Conservation (phyloP, 2,888 invertebrate species). For the Xestia xanthographa region DNA sequence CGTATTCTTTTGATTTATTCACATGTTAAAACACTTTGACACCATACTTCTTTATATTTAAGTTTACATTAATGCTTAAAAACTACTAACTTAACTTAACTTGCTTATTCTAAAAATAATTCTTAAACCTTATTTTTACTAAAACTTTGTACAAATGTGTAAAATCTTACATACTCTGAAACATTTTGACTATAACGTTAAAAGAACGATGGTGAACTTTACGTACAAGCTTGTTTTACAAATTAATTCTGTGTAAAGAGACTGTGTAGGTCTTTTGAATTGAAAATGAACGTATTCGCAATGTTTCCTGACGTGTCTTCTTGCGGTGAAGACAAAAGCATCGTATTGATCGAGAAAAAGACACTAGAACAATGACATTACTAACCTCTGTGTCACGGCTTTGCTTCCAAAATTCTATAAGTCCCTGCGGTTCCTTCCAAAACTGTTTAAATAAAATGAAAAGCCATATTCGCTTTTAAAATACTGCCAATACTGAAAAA, state of each 20-base stretch:
- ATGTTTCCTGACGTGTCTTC: background rate
- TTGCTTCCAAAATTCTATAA: background rate
- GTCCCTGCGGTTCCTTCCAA: background rate
- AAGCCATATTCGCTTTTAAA: background rate
- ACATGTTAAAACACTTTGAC: conserved; percentile 49
- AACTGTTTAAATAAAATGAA: background rate
- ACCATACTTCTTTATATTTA: background rate
- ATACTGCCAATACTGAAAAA: background rate
- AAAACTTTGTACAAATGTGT: conserved; percentile 30
- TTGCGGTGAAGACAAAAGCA: background rate
- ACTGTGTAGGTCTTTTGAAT: background rate
- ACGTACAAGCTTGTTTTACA: background rate
- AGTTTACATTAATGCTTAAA: conserved; percentile 35
- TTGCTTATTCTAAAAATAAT: conserved; percentile 26
- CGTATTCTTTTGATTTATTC: background rate
- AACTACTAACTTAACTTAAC: conserved; percentile 44
- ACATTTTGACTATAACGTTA: background rate
- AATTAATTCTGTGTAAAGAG: background rate
- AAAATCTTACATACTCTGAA: conserved; percentile 9
- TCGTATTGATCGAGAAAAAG: background rate
- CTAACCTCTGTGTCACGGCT: background rate
- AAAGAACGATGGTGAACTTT: conserved; percentile 9
- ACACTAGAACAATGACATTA: accelerated
- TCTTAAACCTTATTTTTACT: conserved; percentile 4
- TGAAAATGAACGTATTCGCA: background rate